These are phyloP conservation scores for Drosophila antonietae DNA, from an alignment of 2,888 invertebrate species.

Conservation along the genomic window DNA sequence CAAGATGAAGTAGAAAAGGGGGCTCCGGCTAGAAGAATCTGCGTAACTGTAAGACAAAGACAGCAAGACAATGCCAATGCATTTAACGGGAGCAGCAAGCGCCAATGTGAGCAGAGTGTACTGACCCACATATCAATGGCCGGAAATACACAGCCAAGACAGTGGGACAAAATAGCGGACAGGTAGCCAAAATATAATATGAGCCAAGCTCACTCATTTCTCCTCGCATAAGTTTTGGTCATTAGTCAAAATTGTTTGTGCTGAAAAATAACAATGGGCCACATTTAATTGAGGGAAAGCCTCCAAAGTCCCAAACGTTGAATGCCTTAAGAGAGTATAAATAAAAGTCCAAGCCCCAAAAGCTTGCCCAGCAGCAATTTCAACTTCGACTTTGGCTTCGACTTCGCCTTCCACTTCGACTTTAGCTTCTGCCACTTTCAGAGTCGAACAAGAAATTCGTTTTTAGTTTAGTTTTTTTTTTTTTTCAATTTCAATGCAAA, in stretches of 20 bases:
- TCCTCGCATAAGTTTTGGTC: constrained; percentile 63
- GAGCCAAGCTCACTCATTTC: constrained; percentile 7
- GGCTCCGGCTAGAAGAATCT: constrained; percentile 32
- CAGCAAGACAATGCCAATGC: constrained; percentile 21
- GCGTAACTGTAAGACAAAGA: constrained; percentile 54
- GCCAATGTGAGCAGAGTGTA: constrained; percentile 21
- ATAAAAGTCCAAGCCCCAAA: constrained; percentile 35
- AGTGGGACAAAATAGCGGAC: constrained; percentile 11
- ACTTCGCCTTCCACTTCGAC: constrained; percentile 9
- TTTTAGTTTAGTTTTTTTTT: constrained; percentile 16
- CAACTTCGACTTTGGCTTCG: constrained; percentile 42
- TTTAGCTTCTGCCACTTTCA: constrained; percentile 60
- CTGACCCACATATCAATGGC: constrained; percentile 62
- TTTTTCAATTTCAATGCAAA: constrained; percentile 46
- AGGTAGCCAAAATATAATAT: constrained; percentile 32
- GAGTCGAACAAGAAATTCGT: constrained; percentile 50
- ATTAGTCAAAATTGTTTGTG: constrained; percentile 69
- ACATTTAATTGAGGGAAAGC: constrained; percentile 70
- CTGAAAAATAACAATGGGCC: constrained; percentile 62
- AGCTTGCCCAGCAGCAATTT: constrained; percentile 54
- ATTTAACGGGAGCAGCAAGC: constrained; percentile 25
- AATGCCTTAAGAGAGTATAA: constrained; percentile 35
- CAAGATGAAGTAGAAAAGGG: not conserved
- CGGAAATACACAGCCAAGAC: constrained; percentile 45
- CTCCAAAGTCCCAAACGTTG: constrained; percentile 27